phyloP scores from a whole-genome alignment of 2,113 vertebrate species.

The Misgurnus mizolepis region DNA sequence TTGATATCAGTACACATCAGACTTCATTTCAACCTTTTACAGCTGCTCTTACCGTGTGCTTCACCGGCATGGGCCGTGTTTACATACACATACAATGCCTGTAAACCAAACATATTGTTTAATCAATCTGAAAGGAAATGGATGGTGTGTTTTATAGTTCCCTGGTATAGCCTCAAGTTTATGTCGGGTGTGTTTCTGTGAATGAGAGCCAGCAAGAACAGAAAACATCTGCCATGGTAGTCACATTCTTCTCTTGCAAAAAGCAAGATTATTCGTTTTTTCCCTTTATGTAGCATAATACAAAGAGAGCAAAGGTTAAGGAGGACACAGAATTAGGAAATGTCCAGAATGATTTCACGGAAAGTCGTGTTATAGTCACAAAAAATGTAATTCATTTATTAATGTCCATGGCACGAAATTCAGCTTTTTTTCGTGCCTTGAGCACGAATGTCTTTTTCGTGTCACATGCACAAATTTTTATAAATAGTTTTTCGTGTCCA shows the following conservation, averaged over 20 bases:
- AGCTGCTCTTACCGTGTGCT: slow-evolving; percentile 3
- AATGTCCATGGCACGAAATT: too few species aligned
- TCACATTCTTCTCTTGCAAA: background rate
- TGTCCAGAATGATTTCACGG: too few species aligned
- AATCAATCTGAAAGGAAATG: background rate
- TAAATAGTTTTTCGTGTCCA: too few species aligned
- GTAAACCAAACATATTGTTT: background rate
- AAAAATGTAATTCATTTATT: too few species aligned
- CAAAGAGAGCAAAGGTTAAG: too few species aligned
- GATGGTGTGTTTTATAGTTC: background rate
- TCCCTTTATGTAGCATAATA: background rate
- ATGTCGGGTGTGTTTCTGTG: background rate
- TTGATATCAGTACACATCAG: slow-evolving; percentile 17
- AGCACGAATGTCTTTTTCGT: too few species aligned
- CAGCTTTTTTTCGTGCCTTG: too few species aligned
- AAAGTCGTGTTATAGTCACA: too few species aligned
- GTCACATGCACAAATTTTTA: too few species aligned
- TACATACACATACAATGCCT: background rate
- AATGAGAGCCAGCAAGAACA: background rate
- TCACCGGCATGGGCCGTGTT: background rate
- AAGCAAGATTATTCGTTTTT: background rate
- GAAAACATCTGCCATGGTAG: background rate
- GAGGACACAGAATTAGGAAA: too few species aligned
- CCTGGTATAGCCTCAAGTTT: background rate
- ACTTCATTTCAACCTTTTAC: slow-evolving; percentile 4